Evolutionary conservation across 2,797 vertebrate species (phyloP), one percentile per base, ranked within the genome.

Genomic region (Lepus oiostolus): DNA sequence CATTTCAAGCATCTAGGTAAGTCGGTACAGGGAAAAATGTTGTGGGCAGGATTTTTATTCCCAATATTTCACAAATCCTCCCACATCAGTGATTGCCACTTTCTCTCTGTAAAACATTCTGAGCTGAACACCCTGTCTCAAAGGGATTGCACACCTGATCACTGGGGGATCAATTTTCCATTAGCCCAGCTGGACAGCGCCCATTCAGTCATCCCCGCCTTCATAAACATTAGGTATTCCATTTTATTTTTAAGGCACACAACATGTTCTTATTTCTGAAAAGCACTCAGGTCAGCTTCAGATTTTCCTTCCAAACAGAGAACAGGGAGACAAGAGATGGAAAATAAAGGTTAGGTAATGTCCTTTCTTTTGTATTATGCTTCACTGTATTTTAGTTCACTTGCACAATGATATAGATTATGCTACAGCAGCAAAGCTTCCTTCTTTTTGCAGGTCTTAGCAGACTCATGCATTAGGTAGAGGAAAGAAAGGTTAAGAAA

Each of bases 161-260:
- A 74, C 2, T 32, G 16, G 9, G 30, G 42, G 93, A 96, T 97
- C 90, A 82, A 89, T 92, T 81, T 96, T 83, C 93, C 95, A 96
- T 97, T 94, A 94, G 75, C 42, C 81, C 71, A 50, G 90, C 58
- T 58, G 38, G 67, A 88, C 35, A 26, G 30, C 67, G 76, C 68
- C 79, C 26, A 70, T 77, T 92, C 70, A 13, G 63, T 76, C 38
- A 52, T 76, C n/a, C 38, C 30, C 70, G 38, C 71, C 90, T 50
- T 35, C 92, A 42, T 63, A 95, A 93, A 95, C 38, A 70, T 65
- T 81, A 70, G 8, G 22, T 35, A 63, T 82, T 85, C 17, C 42
- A 74, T 77, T 70, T 42, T 77, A 84, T 85, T 58, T 85, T 72
- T 58, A 7, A 80, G 84, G 42, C 68, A 77, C 28, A 67, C 83